Evolutionary conservation across 2,113 vertebrate species (phyloP), one percentile per base, ranked within the genome.

Genomic region (Sphaerodactylus townsendi): DNA sequence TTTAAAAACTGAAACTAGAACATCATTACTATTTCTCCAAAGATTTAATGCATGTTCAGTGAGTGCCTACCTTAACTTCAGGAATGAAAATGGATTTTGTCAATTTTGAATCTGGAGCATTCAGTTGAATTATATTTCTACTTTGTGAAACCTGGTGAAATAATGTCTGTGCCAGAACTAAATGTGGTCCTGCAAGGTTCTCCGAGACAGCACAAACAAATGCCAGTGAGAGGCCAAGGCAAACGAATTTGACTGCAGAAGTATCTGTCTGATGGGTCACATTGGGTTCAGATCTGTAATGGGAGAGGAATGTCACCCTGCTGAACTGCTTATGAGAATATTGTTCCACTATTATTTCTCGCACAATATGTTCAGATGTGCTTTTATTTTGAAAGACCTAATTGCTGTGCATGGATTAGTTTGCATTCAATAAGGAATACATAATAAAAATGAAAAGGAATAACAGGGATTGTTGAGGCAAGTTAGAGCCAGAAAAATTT

Each of bases 271-370:
- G 0, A 71, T 81, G 0, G 7, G 81, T 92, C 46, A 1, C 77
- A 66, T 66, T 82, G 39, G 73, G 87, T 89, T 35, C 79, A 92
- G 85, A 81, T 88, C 71, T 82, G 86, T 64, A 91, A 78, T 0
- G 25, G 84, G 83, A 86, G 41, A 89, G 79, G 91, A 95, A 93
- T 78, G 80, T 88, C 87, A 92, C 39, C 83, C 11, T 0, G 37
- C 25, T 65, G 66, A 82, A 90, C 87, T 75, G 71, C 90, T 86
- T 89, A 89, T 91, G 89, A 92, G 84, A 95, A 94, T 92, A 85
- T 92, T 86, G 37, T 90, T 90, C 64, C 87, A 62, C 64, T 68
- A 46, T 71, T 28, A 44, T 72, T 82, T 87, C 77, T 72, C 44
- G 84, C 76, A 76, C 44, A 86, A 44, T 50, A 53, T 66, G 65